Conservation (phyloP, 2,797 vertebrate species). For the Novumbra hubbsi region DNA sequence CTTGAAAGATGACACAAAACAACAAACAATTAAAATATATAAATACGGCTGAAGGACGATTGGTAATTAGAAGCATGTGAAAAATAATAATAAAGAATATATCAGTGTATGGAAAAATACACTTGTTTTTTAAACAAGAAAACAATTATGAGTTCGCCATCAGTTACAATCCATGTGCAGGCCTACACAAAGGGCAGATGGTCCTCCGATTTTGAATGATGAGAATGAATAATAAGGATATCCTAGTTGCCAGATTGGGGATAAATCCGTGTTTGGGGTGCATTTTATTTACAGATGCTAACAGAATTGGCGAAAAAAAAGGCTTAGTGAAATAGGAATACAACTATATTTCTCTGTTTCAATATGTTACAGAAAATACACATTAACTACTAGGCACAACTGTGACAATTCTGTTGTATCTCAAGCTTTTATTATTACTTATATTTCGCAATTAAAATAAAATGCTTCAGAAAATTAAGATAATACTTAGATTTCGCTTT, state of each 20-base stretch:
- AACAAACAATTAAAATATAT: too few species aligned
- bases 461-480: too few species aligned
- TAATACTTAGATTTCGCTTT: too few species aligned
- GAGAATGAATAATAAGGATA: slow-evolving; percentile 52
- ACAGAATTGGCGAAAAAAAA: neutral
- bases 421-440: neutral
- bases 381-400: neutral
- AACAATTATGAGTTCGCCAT: neutral
- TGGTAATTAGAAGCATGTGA: neutral
- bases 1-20: too few species aligned
- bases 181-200: slow-evolving; percentile 46
- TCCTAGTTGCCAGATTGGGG: slow-evolving; percentile 68
- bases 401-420: neutral
- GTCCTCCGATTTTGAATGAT: slow-evolving; percentile 54
- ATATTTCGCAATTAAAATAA: neutral
- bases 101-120: neutral
- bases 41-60: neutral
- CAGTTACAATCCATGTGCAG: neutral
- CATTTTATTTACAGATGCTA: too few species aligned
- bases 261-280: neutral
- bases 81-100: neutral
- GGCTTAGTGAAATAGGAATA: neutral
- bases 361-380: neutral
- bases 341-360: neutral
- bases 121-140: neutral